phyloP scores from a whole-genome alignment of 2,113 vertebrate species.

The Nothoprocta pentlandii region DNA sequence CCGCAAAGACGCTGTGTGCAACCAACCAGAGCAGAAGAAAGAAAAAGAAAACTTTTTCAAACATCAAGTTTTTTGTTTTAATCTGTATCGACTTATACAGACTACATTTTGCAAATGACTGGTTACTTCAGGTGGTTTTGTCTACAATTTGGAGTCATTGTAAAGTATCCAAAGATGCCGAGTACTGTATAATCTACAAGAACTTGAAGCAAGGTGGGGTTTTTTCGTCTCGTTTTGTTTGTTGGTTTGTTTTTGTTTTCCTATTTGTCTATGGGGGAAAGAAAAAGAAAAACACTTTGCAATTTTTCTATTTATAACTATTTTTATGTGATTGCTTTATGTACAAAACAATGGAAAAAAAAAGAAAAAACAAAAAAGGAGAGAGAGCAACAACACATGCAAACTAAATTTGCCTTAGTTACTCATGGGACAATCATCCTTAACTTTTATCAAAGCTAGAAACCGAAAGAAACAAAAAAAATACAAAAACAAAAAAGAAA shows the following conservation, averaged over 20 bases:
- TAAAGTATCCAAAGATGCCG: slow-evolving; percentile 92
- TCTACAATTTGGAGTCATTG: slow-evolving; percentile 74
- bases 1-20: background rate
- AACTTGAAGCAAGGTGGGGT: slow-evolving; percentile 86
- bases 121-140: slow-evolving; percentile 72
- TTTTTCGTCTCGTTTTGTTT: slow-evolving; percentile 70
- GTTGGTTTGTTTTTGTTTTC: slow-evolving; percentile 66
- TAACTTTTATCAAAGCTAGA: slow-evolving; percentile 68
- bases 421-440: slow-evolving; percentile 80
- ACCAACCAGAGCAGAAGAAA: background rate
- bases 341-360: slow-evolving; percentile 67
- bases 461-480: background rate
- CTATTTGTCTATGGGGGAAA: slow-evolving; percentile 70
- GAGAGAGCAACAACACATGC: slow-evolving; percentile 37
- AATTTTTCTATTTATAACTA: slow-evolving; percentile 86
- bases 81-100: slow-evolving; percentile 65
- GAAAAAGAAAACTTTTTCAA: slow-evolving; percentile 20
- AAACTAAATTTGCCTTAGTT: slow-evolving; percentile 82
- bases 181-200: slow-evolving; percentile 85
- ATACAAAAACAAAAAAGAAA: background rate
- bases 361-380: slow-evolving; percentile 49
- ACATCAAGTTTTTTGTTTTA: slow-evolving; percentile 50
- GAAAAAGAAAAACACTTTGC: slow-evolving; percentile 33
- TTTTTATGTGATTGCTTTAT: slow-evolving; percentile 83
- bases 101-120: slow-evolving; percentile 70